Evolutionary conservation across 2,888 invertebrate species (phyloP), one percentile per base, ranked within the genome.

Genomic region (Acleris cristana): DNA sequence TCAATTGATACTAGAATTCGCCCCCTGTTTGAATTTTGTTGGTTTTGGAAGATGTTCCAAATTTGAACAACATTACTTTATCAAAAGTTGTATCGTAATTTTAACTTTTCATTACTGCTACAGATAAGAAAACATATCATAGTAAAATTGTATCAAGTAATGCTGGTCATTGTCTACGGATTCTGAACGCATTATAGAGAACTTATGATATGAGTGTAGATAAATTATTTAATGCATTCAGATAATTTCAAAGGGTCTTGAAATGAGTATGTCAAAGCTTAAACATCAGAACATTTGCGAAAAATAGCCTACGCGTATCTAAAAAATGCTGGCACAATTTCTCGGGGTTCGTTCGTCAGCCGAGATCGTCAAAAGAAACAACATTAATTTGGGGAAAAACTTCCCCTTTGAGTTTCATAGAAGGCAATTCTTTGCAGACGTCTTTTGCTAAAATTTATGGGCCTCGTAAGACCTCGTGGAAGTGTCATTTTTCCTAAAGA

Each of bases 371-470:
- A 66, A 61, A 65, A 61, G 66, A 56, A 66, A 57, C 56, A 66
- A 52, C 66, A 62, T 66, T 66, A 66, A 62, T 66, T 66, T 61
- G 45, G 51, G 21, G 34, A 66, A 56, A 59, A 66, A 65, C 19
- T 34, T 66, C 44, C 65, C 65, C 61, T 66, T 66, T 66, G 60
- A 61, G 61, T 57, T 61, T 61, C 66, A 61, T 56, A 61, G 66
- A 45, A 44, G 61, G 66, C 66, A 66, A 66, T 61, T 66, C 61
- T 61, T 61, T 51, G 56, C 66, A 66, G 56, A 21, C 51, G 51
- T 51, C 51, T 60, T 59, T 60, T 56, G 60, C 56, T 54, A 61
- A 44, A 57, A 61, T 66, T 66, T 66, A 61, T 66, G 30, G 52
- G 51, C 45, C 61, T 45, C 61, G 55, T 61, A 66, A 57, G 61